Conservation (phyloP, 2,797 vertebrate species). For the Amazona ochrocephala region DNA sequence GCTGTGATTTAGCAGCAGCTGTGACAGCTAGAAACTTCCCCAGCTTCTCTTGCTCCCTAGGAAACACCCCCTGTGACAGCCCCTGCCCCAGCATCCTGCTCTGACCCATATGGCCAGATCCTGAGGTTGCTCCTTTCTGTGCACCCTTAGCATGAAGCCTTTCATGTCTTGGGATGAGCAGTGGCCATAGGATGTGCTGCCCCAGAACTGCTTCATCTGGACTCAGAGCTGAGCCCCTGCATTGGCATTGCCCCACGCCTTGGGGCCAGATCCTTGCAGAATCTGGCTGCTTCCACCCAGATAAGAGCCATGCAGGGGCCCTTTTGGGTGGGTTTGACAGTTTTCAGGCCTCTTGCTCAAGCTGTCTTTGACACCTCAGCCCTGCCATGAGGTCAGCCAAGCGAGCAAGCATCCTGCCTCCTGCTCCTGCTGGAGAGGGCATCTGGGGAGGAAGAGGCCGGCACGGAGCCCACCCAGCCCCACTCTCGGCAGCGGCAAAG, state of each 20-base stretch:
- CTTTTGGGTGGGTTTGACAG: background rate
- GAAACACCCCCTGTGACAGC: background rate
- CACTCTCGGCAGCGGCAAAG: background rate
- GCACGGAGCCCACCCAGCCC: background rate
- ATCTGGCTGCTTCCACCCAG: background rate
- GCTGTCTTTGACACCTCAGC: background rate
- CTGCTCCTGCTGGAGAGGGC: rapidly evolving
- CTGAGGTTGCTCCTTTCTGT: background rate
- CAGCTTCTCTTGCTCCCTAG: background rate
- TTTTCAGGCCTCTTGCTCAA: background rate
- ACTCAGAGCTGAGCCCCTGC: background rate
- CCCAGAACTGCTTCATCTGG: background rate
- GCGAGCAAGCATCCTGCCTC: background rate
- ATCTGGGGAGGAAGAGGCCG: background rate
- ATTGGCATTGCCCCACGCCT: background rate
- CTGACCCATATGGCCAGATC: background rate
- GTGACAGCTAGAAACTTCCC: constrained; percentile 44
- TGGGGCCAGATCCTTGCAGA: background rate
- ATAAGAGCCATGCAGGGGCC: background rate
- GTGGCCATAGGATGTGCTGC: background rate
- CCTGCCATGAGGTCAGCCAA: background rate
- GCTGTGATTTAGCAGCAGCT: constrained; percentile 65
- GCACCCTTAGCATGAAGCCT: rapidly evolving
- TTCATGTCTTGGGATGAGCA: background rate
- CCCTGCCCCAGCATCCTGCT: background rate